Evolutionary conservation across 1,140 invertebrate genomes (phyloP), one percentile per base, ranked within the genome.

Genomic region (Pteromalus puparum): DNA sequence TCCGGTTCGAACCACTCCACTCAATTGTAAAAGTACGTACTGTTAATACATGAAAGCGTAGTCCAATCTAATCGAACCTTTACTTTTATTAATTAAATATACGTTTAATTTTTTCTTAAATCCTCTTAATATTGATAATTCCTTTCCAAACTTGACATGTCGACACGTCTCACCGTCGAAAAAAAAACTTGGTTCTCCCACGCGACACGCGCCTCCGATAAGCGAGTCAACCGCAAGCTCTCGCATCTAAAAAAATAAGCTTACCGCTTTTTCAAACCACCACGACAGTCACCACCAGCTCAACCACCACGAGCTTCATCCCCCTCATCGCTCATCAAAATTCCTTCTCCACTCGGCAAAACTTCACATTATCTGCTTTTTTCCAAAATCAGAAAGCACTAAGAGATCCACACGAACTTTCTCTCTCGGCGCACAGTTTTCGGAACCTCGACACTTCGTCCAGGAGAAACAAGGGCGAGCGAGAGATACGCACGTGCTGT

Each of bases 231-330:
- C 5, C 4, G 3, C 30, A 21, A n/a, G 46, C 34, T 68, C 3
- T 12, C 38, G 77, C 15, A 1, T 5, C 34, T 21, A 38, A 42
- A 38, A 28, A 26, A 76, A 48, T 48, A 3, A 12, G 12, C 81
- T 65, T 67, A 82, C 81, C 81, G 18, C 38, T 75, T 10, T 75
- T 34, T 67, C n/a, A 82, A 82, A 53, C 13, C 67, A 81, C 26
- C 15, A 3, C 68, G 1, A 1, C 24, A 24, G 65, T 46, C 42
- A 28, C 9, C 6, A 34, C 18, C 7, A 38, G 30, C 34, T 21
- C 7, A 15, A 73, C 72, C 30, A 42, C 28, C 30, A 42, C 28
- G 68, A 70, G 21, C 53, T 1, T 61, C 53, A 61, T 61, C 18
- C 7, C 18, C 53, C 18, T 61, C 21, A 7, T n/a, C 53, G 4